A percentile compares a stretch with the other conserved stretches of the same genome.
Evolutionary conservation across 92 coral and sea anemone genomes (phyloP).

Genomic region (Zoanthus solanderi): DNA sequence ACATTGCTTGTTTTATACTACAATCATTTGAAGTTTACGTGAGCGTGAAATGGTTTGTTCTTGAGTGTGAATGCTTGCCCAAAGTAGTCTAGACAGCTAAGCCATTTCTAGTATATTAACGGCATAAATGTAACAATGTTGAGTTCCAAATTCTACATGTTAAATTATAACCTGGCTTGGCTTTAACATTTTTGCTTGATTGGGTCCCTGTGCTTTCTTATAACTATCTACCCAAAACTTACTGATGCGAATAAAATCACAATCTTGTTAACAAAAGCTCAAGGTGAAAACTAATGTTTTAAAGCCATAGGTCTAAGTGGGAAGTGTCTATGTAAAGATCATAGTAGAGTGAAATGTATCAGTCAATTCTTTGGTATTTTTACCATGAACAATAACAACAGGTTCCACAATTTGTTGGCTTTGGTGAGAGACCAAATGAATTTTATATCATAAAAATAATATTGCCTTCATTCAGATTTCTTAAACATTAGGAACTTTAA

Average conservation of each 20-base stretch:
- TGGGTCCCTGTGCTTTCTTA: too few relatives aligned
- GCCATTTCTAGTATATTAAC: too few relatives aligned
- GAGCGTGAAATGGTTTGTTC: background rate
- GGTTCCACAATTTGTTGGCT: background rate
- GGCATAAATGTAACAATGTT: too few relatives aligned
- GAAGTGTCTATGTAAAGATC: background rate
- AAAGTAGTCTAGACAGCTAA: too few relatives aligned
- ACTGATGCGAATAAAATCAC: background rate
- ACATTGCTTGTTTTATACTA: conserved; percentile 1
- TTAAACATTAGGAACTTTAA: background rate
- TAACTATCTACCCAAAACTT: too few relatives aligned
- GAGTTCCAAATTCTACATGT: too few relatives aligned
- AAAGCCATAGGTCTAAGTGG: background rate
- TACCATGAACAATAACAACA: background rate
- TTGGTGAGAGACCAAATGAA: background rate
- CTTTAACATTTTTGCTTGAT: too few relatives aligned
- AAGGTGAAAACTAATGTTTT: background rate
- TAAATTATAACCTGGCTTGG: too few relatives aligned
- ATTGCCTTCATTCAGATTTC: conserved; percentile 17
- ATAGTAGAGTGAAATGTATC: background rate
- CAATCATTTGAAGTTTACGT: background rate
- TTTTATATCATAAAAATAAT: background rate
- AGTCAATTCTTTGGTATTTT: background rate
- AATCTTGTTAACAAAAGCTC: background rate
- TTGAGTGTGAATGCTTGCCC: too few relatives aligned